phyloP scores from a whole-genome alignment of 2,113 vertebrate genomes.

The Poecile atricapillus region DNA sequence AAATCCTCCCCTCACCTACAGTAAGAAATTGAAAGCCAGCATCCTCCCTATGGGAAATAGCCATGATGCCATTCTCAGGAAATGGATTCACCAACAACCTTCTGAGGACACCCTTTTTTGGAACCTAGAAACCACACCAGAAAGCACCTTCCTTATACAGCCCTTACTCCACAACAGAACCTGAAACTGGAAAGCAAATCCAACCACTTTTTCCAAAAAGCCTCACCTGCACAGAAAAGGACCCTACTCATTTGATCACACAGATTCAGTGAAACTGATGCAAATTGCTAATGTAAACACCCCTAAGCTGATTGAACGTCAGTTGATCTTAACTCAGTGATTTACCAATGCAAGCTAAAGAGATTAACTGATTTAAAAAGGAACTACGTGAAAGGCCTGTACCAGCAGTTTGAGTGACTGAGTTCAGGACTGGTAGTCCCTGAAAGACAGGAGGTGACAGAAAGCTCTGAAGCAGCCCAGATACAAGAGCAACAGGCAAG shows the following conservation, averaged over 20 bases:
- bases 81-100: neutral
- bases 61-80: neutral
- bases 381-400: neutral
- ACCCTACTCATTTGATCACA: neutral
- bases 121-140: neutral
- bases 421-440: neutral
- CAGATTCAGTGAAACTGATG: neutral
- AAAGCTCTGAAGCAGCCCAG: neutral
- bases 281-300: neutral
- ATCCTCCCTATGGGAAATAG: neutral
- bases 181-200: neutral
- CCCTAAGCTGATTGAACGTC: neutral
- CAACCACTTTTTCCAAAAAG: neutral
- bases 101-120: neutral
- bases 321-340: constrained; percentile 13
- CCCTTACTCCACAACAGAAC: neutral
- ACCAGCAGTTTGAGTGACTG: neutral
- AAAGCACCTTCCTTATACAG: neutral
- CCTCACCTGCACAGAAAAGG: neutral
- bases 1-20: neutral
- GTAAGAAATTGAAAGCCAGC: neutral
- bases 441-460: neutral
- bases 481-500: neutral
- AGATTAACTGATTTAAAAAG: constrained; percentile 39
- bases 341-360: neutral